These are phyloP conservation scores for Drosophila rubida DNA, from an alignment of 2,888 invertebrate genomes.

Conservation along the genomic window DNA sequence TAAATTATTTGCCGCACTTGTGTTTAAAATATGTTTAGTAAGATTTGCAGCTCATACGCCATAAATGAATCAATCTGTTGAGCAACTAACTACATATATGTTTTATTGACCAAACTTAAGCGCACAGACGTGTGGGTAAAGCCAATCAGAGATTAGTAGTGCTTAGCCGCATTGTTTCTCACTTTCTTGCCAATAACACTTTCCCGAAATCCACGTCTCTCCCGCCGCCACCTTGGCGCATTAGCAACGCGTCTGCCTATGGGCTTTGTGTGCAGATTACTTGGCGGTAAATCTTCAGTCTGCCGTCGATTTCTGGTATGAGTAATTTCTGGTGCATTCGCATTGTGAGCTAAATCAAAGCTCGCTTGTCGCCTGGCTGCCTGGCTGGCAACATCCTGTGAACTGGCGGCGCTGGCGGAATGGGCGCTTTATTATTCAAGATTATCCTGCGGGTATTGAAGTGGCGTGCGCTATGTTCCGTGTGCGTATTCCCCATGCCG, in stretches of 20 bases:
- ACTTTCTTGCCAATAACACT: background rate
- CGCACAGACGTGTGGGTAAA: background rate
- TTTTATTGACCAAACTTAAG: background rate
- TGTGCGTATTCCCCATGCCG: slow-evolving; percentile 45
- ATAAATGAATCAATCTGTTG: too few relatives aligned
- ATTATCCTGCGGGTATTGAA: slow-evolving; percentile 79
- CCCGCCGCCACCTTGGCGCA: background rate
- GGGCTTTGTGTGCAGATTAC: slow-evolving; percentile 7
- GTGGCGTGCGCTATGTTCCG: slow-evolving; percentile 47
- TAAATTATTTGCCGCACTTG: too few relatives aligned
- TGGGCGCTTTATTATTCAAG: slow-evolving; percentile 75
- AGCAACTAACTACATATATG: too few relatives aligned
- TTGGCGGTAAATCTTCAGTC: slow-evolving; percentile 1
- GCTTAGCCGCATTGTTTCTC: background rate
- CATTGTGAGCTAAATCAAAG: slow-evolving; percentile 21
- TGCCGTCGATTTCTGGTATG: background rate
- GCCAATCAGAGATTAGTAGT: background rate
- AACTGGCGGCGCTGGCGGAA: slow-evolving; percentile 25
- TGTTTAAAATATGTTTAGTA: too few relatives aligned
- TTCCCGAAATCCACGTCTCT: background rate
- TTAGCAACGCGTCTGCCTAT: slow-evolving; percentile 8
- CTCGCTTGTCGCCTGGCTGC: slow-evolving; percentile 50
- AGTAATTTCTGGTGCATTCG: slow-evolving; percentile 24
- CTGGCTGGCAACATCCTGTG: slow-evolving; percentile 17
- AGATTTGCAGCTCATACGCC: too few relatives aligned